Conservation (phyloP, 2,888 invertebrate species). For the Drosophila kokeensis region DNA sequence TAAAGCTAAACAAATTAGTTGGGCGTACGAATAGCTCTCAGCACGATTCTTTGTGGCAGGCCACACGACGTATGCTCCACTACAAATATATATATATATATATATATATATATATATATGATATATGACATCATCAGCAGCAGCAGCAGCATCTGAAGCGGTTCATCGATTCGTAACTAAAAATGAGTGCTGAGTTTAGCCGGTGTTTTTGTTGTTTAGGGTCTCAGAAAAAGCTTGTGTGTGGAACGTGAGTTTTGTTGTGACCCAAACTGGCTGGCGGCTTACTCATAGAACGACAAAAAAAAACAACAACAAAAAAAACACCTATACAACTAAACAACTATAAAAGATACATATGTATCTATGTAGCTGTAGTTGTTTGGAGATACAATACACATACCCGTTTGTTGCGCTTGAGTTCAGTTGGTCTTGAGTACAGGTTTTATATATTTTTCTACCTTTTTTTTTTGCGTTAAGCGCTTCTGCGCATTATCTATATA, state of each 20-base stretch:
- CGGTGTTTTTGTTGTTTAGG: slow-evolving; percentile 41
- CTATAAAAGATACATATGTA: slow-evolving; percentile 25
- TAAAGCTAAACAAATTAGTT: slow-evolving; percentile 44
- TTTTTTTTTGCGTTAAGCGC: slow-evolving; percentile 37
- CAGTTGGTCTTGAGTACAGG: slow-evolving; percentile 66
- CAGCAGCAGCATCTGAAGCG: slow-evolving; percentile 45
- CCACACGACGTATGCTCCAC: not conserved
- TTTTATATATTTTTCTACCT: slow-evolving; percentile 43
- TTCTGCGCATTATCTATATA: slow-evolving; percentile 72
- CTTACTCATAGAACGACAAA: slow-evolving; percentile 62
- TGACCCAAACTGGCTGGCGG: slow-evolving; percentile 41
- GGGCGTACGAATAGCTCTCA: slow-evolving; percentile 43
- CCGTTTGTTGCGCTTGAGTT: slow-evolving; percentile 61
- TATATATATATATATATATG: slow-evolving; percentile 22
- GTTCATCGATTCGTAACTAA: slow-evolving; percentile 57
- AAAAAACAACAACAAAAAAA: not conserved
- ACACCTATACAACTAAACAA: slow-evolving; percentile 17
- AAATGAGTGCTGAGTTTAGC: slow-evolving; percentile 30
- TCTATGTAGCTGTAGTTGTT: slow-evolving; percentile 18
- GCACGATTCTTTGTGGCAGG: slow-evolving; percentile 23
- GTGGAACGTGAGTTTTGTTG: slow-evolving; percentile 66
- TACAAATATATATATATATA: slow-evolving; percentile 21
- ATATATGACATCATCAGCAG: slow-evolving; percentile 72
- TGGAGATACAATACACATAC: slow-evolving; percentile 16
- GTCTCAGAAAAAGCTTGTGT: slow-evolving; percentile 60